Conservation (phyloP, 2,797 vertebrate genomes). For the Malurus leucopterus region DNA sequence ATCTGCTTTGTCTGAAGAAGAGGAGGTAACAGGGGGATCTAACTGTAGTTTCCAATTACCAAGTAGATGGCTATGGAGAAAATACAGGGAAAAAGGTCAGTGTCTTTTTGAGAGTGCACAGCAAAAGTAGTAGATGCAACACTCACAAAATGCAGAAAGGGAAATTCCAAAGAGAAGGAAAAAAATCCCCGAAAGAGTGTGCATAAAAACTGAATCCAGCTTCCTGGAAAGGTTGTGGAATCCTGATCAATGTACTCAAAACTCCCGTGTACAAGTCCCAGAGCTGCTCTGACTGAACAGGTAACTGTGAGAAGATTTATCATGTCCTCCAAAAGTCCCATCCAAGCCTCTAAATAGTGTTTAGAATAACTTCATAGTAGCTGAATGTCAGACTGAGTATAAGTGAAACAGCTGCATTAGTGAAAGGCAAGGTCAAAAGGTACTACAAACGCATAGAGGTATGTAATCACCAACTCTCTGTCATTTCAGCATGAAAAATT, state of each 20-base stretch:
- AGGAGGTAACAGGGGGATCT: neutral
- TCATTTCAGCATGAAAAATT: constrained; percentile 43
- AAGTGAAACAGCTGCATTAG: neutral
- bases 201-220: neutral
- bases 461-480: neutral
- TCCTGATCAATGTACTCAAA: neutral
- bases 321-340: neutral
- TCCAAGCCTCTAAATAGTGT: neutral
- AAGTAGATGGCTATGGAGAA: neutral
- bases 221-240: neutral
- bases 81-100: neutral
- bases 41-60: neutral
- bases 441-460: neutral
- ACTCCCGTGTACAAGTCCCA: neutral
- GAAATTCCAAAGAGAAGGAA: neutral
- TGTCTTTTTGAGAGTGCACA: neutral
- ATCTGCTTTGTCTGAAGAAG: neutral
- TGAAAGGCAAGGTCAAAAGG: neutral
- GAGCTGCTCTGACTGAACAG: neutral
- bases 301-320: neutral
- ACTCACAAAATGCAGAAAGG: neutral
- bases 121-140: neutral
- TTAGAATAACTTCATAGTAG: neutral
- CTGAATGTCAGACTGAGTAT: neutral
- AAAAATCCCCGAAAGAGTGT: neutral